Conservation (phyloP, 2,797 vertebrate genomes). For the Trachurus trachurus region DNA sequence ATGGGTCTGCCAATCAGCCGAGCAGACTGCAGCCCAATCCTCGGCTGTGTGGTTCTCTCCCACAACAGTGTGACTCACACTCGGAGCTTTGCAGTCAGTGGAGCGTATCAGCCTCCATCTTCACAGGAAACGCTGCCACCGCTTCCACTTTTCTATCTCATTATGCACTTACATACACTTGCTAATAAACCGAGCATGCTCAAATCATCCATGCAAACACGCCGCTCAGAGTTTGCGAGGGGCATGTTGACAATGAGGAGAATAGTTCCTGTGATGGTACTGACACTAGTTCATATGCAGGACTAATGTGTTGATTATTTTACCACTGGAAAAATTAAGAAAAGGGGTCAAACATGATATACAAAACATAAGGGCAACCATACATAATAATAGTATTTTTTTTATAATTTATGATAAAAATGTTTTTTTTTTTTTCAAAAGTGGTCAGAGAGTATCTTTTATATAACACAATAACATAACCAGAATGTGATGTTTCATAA, state of each 20-base stretch:
- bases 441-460: too few species aligned
- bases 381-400: not conserved
- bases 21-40: slow-evolving; percentile 59
- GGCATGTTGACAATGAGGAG: slow-evolving; percentile 42
- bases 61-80: slow-evolving; percentile 74
- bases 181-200: slow-evolving; percentile 58
- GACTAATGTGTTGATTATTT: slow-evolving; percentile 32
- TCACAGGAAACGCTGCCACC: slow-evolving; percentile 60
- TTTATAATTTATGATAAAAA: not conserved
- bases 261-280: slow-evolving; percentile 25
- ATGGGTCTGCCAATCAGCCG: slow-evolving; percentile 65
- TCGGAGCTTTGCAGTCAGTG: slow-evolving; percentile 59
- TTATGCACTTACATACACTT: slow-evolving; percentile 62
- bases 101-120: slow-evolving; percentile 73
- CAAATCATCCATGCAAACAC: slow-evolving; percentile 61
- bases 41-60: slow-evolving; percentile 53
- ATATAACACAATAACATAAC: too few species aligned
- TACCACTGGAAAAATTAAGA: slow-evolving; percentile 3
- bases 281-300: not conserved
- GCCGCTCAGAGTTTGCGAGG: slow-evolving; percentile 18
- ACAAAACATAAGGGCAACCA: not conserved
- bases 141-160: slow-evolving; percentile 71
- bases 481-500: not conserved
- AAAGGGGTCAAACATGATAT: not conserved
- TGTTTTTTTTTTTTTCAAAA: too few species aligned